These are phyloP conservation scores for Chrysocyon brachyurus DNA, from an alignment of 2,797 vertebrate genomes.

Conservation along the genomic window DNA sequence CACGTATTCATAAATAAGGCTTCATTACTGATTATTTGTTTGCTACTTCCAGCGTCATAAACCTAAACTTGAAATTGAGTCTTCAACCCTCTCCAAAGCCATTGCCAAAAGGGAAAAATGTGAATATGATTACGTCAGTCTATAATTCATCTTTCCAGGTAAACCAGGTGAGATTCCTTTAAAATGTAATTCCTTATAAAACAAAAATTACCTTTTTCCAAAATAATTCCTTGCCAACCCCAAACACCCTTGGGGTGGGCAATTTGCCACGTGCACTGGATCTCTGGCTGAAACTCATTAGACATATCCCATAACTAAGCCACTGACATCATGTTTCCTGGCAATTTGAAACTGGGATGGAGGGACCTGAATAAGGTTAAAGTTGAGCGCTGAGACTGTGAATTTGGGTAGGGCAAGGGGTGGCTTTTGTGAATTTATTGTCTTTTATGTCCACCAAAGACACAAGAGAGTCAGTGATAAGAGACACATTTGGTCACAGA, in stretches of 20 bases:
- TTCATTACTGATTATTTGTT: background rate
- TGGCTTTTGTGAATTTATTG: background rate
- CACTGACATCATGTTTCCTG: background rate
- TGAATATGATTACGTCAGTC: background rate
- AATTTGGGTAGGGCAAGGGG: background rate
- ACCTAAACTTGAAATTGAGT: background rate
- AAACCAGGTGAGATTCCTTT: background rate
- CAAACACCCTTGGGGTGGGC: background rate
- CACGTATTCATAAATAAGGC: background rate
- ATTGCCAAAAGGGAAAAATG: background rate
- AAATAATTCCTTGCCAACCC: background rate
- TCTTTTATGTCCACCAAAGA: background rate
- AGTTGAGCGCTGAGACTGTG: background rate
- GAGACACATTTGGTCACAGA: background rate
- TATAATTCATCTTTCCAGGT: slow-evolving; percentile 9
- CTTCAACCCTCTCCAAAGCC: background rate
- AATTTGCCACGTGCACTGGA: background rate
- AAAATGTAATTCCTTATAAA: slow-evolving; percentile 5
- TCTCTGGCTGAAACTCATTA: background rate
- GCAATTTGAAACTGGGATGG: background rate
- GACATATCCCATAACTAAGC: background rate
- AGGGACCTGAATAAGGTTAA: background rate
- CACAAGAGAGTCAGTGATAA: background rate
- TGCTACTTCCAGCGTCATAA: background rate
- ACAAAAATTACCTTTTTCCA: background rate